Evolutionary conservation across 2,113 vertebrate species (phyloP), one percentile per base, ranked within the genome.

Genomic region (Paramisgurnus dabryanus): DNA sequence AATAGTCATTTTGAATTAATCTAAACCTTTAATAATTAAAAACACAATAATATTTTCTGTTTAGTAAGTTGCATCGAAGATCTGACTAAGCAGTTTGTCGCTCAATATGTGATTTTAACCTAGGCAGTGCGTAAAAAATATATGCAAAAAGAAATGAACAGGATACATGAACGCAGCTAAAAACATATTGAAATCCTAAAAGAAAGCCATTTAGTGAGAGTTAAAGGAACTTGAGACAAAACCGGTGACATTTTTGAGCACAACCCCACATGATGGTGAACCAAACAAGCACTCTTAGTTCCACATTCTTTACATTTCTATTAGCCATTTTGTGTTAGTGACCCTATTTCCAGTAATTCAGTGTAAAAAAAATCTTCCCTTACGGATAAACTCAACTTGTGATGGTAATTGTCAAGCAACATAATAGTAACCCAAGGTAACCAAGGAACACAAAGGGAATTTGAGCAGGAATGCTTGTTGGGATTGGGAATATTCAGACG

Each of bases 381-480:
- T 55, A 69, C 0, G 6, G 4, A 9, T 10, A 9, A 45, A 34
- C 41, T 12, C 7, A 22, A 73, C 3, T 39, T 18, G 9, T 15
- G 5, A 41, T 5, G 13, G 67, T 70, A 55, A 41, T 53, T 7
- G 9, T 15, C 6, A 60, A 58, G 0, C 34, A 39, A 41, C 43
- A 74, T 34, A 81, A 68, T 12, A 73, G 57, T 6, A 49, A 64
- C 78, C 55, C 43, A 71, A 8, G 70, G 22, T 45, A 49, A 67
- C 71, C 70, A 27, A 50, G 47, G 22, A 34, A 50, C 41, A 81
- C 73, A 68, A 74, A 43, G 17, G 2, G 7, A 10, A 17, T 40
- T 65, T 43, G 47, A 77, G 47, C 61, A 2, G 69, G 53, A 77
- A 34, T 34, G 74, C 40, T 22, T 27, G 41, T 61, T 7, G 18